Conservation (phyloP, 2,113 vertebrate species). For the Peromyscus leucopus region DNA sequence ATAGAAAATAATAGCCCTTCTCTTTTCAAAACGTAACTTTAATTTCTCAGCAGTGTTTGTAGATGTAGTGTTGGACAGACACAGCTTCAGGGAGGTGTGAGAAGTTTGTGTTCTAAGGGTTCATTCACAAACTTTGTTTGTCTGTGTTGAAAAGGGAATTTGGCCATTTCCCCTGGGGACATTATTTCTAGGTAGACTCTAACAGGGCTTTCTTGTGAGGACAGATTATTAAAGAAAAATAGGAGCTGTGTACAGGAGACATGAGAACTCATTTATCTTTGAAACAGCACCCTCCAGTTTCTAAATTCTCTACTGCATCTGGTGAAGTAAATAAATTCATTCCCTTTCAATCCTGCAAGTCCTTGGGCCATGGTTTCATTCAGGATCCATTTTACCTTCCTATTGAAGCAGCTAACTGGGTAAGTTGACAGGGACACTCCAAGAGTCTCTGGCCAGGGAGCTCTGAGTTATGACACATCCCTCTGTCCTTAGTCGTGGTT, state of each 20-base stretch:
- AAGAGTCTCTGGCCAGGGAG: neutral
- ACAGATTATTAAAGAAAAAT: conserved; percentile 69
- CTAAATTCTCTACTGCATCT: conserved; percentile 18
- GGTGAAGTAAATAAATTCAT: conserved; percentile 27
- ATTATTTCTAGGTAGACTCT: conserved; percentile 66
- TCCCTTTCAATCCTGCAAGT: neutral
- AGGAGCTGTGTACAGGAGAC: conserved; percentile 46
- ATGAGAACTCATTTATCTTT: conserved; percentile 51
- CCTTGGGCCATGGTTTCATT: conserved; percentile 10
- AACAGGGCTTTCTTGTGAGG: conserved; percentile 62
- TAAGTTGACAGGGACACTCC: neutral
- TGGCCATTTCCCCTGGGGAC: conserved; percentile 67
- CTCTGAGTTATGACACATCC: neutral
- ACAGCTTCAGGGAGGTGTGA: neutral
- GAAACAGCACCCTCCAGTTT: conserved; percentile 34
- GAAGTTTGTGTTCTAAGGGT: conserved; percentile 32
- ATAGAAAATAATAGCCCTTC: conserved; percentile 1
- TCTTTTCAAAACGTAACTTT: conserved; percentile 27
- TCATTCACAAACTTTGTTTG: conserved; percentile 60
- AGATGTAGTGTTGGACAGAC: neutral
- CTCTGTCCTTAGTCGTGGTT: neutral
- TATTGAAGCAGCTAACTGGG: neutral
- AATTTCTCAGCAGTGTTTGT: neutral
- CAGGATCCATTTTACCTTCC: neutral
- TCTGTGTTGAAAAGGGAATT: conserved; percentile 67